These are phyloP conservation scores for Antheraea assamensis DNA, from an alignment of 2,888 invertebrate species.

Conservation along the genomic window DNA sequence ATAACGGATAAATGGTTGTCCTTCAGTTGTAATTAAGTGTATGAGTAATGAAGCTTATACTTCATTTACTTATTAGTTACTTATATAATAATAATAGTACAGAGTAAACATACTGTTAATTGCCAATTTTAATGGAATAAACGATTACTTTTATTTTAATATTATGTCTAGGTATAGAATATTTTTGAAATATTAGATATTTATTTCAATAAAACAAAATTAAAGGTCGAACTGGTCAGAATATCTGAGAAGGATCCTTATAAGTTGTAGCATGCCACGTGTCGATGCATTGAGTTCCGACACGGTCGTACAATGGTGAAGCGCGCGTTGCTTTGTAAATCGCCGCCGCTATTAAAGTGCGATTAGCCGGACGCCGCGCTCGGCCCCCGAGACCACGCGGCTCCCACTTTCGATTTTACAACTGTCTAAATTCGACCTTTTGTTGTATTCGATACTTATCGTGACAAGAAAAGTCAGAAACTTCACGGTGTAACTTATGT, in stretches of 20 bases:
- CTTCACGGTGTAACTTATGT: not conserved
- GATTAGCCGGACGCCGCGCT: conserved; percentile 55
- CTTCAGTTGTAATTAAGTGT: too few relatives aligned
- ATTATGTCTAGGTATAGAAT: not conserved
- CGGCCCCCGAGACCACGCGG: conserved; percentile 58
- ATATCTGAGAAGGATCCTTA: conserved; percentile 9
- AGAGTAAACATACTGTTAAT: not conserved
- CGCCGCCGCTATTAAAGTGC: conserved; percentile 76
- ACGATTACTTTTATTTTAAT: not conserved
- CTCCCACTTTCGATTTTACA: conserved; percentile 79
- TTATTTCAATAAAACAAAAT: not conserved
- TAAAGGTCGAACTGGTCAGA: not conserved
- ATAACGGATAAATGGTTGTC: too few relatives aligned
- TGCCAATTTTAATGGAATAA: not conserved
- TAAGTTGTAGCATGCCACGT: conserved; percentile 17
- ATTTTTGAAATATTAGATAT: not conserved
- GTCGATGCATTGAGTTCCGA: not conserved
- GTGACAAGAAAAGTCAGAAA: conserved; percentile 13
- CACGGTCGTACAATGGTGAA: conserved; percentile 20
- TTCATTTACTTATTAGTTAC: too few relatives aligned
- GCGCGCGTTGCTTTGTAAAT: conserved; percentile 54
- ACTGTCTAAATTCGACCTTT: conserved; percentile 43
- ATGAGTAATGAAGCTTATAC: too few relatives aligned
- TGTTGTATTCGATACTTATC: conserved; percentile 18
- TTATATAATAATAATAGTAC: too few relatives aligned